These are phyloP conservation scores for Zootermopsis nevadensis DNA, from an alignment of 2,888 invertebrate genomes.

Conservation along the genomic window DNA sequence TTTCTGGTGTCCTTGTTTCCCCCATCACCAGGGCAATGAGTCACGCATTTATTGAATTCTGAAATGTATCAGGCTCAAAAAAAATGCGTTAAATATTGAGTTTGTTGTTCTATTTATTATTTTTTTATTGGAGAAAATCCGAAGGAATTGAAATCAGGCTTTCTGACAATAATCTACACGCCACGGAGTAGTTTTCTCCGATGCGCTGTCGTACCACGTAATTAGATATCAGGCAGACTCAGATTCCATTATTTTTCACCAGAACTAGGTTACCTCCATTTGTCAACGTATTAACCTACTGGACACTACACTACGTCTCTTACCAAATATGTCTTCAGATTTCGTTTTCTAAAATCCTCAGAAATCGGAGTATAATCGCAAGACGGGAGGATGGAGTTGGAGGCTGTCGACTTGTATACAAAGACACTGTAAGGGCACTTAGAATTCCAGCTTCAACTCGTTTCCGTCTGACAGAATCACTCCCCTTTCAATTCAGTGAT, in stretches of 20 bases:
- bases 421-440: neutral
- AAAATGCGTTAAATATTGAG: too few relatives aligned
- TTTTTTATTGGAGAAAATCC: too few relatives aligned
- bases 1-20: too few relatives aligned
- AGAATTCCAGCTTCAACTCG: neutral
- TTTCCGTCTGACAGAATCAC: neutral
- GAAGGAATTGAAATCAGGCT: too few relatives aligned
- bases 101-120: too few relatives aligned
- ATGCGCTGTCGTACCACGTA: neutral
- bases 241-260: neutral
- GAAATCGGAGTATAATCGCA: neutral
- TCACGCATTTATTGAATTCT: too few relatives aligned
- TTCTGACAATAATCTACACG: too few relatives aligned
- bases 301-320: neutral
- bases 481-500: conserved; percentile 10
- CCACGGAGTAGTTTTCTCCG: too few relatives aligned
- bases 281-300: neutral
- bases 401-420: neutral
- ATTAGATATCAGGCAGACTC: neutral
- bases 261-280: neutral
- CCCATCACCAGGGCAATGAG: too few relatives aligned
- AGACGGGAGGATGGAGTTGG: too few relatives aligned
- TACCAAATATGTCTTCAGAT: neutral
- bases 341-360: neutral
- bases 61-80: too few relatives aligned